Percentiles rank a stretch among this genome's conserved stretches.
Conservation (phyloP, 2,797 vertebrate genomes). For the Micropoecilia bifurca region DNA sequence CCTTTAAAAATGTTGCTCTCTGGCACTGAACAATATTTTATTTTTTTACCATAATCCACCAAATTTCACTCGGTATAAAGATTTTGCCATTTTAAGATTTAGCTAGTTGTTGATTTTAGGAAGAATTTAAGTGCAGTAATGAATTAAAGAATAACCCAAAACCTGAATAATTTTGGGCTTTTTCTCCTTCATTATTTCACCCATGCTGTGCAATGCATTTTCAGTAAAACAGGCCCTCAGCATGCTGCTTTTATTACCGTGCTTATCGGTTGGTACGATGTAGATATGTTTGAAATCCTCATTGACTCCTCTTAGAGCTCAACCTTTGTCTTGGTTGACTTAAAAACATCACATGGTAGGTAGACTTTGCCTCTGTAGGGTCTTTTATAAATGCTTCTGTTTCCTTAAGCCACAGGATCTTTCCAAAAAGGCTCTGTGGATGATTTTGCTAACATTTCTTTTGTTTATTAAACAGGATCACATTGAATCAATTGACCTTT, state of each 20-base stretch:
- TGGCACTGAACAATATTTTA: not conserved
- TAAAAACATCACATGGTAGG: not conserved
- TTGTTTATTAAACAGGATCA: slow-evolving; percentile 5
- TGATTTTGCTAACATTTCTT: not conserved
- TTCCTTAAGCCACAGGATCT: not conserved
- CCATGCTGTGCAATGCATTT: not conserved
- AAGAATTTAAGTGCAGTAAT: too few species aligned
- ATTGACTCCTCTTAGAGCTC: not conserved
- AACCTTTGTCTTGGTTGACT: not conserved
- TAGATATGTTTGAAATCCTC: not conserved
- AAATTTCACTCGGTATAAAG: not conserved
- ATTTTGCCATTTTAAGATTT: not conserved
- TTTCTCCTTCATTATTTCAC: not conserved
- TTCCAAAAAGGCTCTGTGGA: not conserved
- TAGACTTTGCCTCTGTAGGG: not conserved
- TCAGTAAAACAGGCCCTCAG: not conserved
- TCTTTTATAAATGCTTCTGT: not conserved
- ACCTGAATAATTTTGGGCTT: not conserved
- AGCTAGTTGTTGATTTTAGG: not conserved
- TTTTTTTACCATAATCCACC: not conserved
- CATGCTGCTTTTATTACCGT: not conserved
- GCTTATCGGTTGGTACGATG: not conserved
- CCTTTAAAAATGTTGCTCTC: not conserved
- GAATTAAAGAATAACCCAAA: too few species aligned
- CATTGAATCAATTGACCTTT: not conserved